Evolutionary conservation across 2,888 invertebrate species (phyloP).

Genomic region (Tiliacea aurago): DNA sequence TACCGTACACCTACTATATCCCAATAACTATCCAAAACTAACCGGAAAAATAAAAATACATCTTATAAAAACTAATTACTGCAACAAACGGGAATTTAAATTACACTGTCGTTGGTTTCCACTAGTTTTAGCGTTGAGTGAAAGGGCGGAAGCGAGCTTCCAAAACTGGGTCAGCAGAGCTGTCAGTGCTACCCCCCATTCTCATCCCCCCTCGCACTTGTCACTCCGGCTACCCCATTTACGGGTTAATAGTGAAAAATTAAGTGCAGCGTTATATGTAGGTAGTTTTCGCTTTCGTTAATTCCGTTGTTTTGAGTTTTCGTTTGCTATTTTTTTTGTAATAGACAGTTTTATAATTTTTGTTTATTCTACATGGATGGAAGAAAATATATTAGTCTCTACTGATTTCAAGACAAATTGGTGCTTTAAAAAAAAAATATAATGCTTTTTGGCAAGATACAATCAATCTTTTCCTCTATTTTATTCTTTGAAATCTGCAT

Average conservation of each 20-base stretch:
- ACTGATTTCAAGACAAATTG: slow-evolving; percentile 9
- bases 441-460: slow-evolving; percentile 13
- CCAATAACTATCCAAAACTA: background rate
- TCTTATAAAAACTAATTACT: slow-evolving; percentile 61
- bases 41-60: slow-evolving; percentile 30
- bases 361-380: slow-evolving; percentile 31
- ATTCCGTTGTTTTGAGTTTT: slow-evolving; percentile 44
- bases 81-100: slow-evolving; percentile 69
- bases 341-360: slow-evolving; percentile 34
- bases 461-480: slow-evolving; percentile 3
- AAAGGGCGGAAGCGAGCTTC: slow-evolving; percentile 71
- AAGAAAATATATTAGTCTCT: slow-evolving; percentile 26
- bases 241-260: slow-evolving; percentile 67
- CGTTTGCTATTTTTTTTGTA: slow-evolving; percentile 15
- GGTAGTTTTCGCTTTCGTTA: slow-evolving; percentile 35
- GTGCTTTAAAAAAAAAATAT: too few species aligned
- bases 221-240: slow-evolving; percentile 68
- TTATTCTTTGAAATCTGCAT: background rate
- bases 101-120: slow-evolving; percentile 70
- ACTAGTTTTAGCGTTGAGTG: slow-evolving; percentile 72
- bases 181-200: slow-evolving; percentile 52
- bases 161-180: slow-evolving; percentile 72
- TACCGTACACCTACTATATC: too few species aligned
- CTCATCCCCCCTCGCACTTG: slow-evolving; percentile 60
- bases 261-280: slow-evolving; percentile 58